These are phyloP conservation scores for Octopus bimaculoides DNA, from an alignment of 1,140 invertebrate genomes.

Conservation along the genomic window DNA sequence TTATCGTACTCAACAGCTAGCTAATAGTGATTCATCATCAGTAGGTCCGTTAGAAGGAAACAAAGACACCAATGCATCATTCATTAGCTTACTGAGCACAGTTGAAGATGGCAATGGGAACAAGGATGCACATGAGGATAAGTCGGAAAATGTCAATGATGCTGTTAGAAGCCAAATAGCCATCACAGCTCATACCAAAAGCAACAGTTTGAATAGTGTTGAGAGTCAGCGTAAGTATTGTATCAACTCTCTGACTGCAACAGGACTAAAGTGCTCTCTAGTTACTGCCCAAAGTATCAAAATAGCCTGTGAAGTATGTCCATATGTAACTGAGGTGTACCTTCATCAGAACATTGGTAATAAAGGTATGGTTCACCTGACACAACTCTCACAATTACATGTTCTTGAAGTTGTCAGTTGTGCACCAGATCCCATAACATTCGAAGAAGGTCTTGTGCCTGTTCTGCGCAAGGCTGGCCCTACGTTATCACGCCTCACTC, in stretches of 20 bases:
- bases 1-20: background rate
- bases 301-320: slow-evolving; percentile 1
- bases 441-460: background rate
- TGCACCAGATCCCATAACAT: slow-evolving; percentile 3
- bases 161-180: background rate
- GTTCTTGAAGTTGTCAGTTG: slow-evolving; percentile 10
- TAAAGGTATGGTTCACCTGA: background rate
- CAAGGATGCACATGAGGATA: background rate
- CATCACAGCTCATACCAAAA: background rate
- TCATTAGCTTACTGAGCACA: too few relatives aligned
- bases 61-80: background rate
- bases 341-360: slow-evolving; percentile 9
- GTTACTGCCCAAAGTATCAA: slow-evolving; percentile 1
- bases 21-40: background rate
- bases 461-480: background rate
- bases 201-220: background rate
- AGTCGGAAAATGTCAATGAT: background rate
- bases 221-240: background rate
- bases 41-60: background rate
- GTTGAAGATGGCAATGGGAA: background rate
- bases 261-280: background rate
- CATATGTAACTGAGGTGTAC: slow-evolving; percentile 8
- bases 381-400: background rate
- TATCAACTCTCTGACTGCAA: slow-evolving; percentile 6
- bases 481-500: background rate